Base-by-base conservation (phyloP, 2,888 invertebrate genomes). In the Cremastinae sp. region DNA sequence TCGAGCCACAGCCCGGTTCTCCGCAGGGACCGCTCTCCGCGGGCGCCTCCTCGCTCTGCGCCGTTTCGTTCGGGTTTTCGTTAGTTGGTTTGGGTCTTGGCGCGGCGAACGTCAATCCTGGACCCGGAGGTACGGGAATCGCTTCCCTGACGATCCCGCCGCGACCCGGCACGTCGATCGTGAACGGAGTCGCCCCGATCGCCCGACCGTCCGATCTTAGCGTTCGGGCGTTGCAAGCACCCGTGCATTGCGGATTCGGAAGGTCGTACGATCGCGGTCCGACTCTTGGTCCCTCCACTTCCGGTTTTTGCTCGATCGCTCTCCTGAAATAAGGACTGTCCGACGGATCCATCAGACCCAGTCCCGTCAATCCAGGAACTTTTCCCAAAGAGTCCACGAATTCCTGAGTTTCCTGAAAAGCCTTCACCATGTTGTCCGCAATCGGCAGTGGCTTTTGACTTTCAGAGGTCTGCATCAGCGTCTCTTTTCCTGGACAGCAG, bases 331-430 rank as follows among this genome's bases (percentile, higher is more conserved):
- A 87, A 2, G 88, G 88, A 73, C 88, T 87, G 47, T 88, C 87
- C 0, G 84, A 78, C 0, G 87, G 85, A 64, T 86, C 85, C 79
- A 83, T 82, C 47, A 88, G 65, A 3, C 87, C 87, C 0, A 88
- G 78, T 4, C 87, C 88, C 4, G 82, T 80, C 0, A 88, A 68
- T 0, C 87, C 88, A 0, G 85, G 84, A 9, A 84, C 85, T 53
- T 83, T 86, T 0, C 87, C 87, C 9, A 88, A 69, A 0, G 85
- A 85, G 47, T 88, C 84, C 0, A 88, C 87, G 54, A 88, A 88
- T 0, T 86, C 83, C 66, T 88, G 87, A 0, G 85, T 84, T 10
- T 88, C 86, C 10, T 83, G 77, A 59, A 87, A 85, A 3, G 84
- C 83, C 43, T 84, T 81, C 3, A 87, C 83, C 38, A 88, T 62